Evolutionary conservation across 2,888 invertebrate species (phyloP), one percentile per base, ranked within the genome.

Genomic region (Athripsodes cinereus): DNA sequence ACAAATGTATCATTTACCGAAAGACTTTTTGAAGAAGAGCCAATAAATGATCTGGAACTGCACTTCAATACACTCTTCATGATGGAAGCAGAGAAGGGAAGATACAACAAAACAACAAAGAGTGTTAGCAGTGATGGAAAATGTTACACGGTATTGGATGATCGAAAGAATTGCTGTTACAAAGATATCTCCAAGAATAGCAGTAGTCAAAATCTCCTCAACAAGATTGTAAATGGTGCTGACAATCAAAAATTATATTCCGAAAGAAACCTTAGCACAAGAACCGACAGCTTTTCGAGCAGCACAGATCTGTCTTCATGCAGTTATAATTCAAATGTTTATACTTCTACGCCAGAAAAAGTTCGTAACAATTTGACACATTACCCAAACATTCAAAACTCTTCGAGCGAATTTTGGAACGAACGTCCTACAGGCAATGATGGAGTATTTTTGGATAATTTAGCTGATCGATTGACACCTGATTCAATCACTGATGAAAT

Each of bases 51-150:
- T 62, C 67, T 79, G 59, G 79, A 79, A 61, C 75, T 76, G 2
- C 79, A 78, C 62, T 79, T 78, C 62, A 79, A 78, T 74, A 71
- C 76, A 26, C 76, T 78, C 62, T 79, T 79, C 50, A 79, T 78
- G 69, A 64, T 78, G 58, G 79, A 78, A 69, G 61, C 79, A 62
- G 79, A 79, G 64, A 76, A 76, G 62, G 70, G 72, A n/a, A 73
- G 69, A 57, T 69, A 66, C 31, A 54, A 20, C 16, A 40, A 52
- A 22, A 55, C 47, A 18, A 19, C 34, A 2, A 53, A 51, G 16
- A 50, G 35, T 8, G 22, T 34, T 46, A 49, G 44, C 47, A 26
- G 50, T 6, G 22, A 46, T 31, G 54, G 52, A 6, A 57, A 56
- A 31, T 51, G 26, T 20, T 59, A 54, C 13, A 53, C 59, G 2